Conservation (phyloP, 1,140 invertebrate genomes). For the Steinernema khuongi region DNA sequence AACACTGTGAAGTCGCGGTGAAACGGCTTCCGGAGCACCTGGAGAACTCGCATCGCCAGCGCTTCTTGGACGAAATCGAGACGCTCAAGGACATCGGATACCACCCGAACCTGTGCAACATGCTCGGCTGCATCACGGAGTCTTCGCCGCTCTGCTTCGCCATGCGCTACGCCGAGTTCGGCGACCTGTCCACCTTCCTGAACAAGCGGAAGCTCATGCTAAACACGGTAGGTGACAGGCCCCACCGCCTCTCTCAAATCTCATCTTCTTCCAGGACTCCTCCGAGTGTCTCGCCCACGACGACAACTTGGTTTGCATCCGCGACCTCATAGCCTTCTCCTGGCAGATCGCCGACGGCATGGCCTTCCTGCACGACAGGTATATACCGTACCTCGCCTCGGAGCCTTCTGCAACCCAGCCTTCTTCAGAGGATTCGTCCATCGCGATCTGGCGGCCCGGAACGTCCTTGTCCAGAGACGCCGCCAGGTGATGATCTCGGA, state of each 20-base stretch:
- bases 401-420: too few relatives aligned
- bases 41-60: conserved; percentile 41
- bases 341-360: conserved; percentile 17
- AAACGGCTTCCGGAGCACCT: conserved; percentile 46
- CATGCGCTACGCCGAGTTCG: neutral
- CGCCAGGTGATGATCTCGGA: conserved; percentile 12
- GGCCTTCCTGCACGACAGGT: conserved; percentile 17
- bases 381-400: neutral
- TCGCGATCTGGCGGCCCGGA: conserved; percentile 86
- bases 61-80: conserved; percentile 59
- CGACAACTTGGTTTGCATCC: conserved; percentile 6
- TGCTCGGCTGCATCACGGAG: conserved; percentile 57
- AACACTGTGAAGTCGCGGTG: conserved; percentile 20
- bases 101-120: conserved; percentile 58
- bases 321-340: conserved; percentile 2
- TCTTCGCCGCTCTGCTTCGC: conserved; percentile 7
- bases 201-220: neutral
- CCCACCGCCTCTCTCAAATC: too few relatives aligned
- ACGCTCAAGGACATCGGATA: conserved; percentile 59
- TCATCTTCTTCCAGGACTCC: neutral
- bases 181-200: neutral
- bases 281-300: neutral
- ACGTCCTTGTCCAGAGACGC: conserved; percentile 74
- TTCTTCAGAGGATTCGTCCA: conserved; percentile 68
- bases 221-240: conserved; percentile 10